Evolutionary conservation across 2,797 vertebrate genomes (phyloP), one percentile per base, ranked within the genome.

Genomic region (Neoniphon sammara): DNA sequence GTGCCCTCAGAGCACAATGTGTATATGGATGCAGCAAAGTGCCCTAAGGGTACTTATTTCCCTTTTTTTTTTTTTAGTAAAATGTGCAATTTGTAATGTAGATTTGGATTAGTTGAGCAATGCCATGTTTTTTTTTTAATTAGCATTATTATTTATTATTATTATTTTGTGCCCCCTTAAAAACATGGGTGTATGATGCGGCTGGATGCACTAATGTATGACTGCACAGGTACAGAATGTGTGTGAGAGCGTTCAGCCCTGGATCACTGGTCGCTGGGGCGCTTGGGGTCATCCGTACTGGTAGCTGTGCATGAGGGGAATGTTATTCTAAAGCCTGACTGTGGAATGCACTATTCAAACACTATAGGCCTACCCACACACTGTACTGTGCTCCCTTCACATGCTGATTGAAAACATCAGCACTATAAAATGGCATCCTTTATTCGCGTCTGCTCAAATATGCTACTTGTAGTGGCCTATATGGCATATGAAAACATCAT

Each of bases 321-420:
- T 94, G 92, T 91, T 94, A 83, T 93, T 91, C 75, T 91, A 92
- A 91, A 92, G 87, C 81, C 88, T 75, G 81, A 82, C 88, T 91
- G 87, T 84, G 92, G 93, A 94, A 94, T 94, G 91, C 74, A 73
- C 91, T 92, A 55, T 91, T 88, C 87, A 94, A 94, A 94, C 94
- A 93, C 73, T 25, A 77, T 15, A 44, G 86, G 75, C 60, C 75
- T 46, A 36, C 73, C 66, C 74, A 86, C 80, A 75, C 74, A 61
- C 83, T 78, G 73, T 30, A 69, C 56, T 55, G 39, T 36, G 78
- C 72, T 81, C 81, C 73, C 66, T 82, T 86, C 73, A 66, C 79
- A 84, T 60, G 66, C 63, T 64, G 59, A 91, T 75, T 80, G 73
- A 82, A 89, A 90, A 85, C 82, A 78, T 62, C 47, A 44, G 71